Evolutionary conservation across 2,113 vertebrate species (phyloP).

Genomic region (Delphinapterus leucas): DNA sequence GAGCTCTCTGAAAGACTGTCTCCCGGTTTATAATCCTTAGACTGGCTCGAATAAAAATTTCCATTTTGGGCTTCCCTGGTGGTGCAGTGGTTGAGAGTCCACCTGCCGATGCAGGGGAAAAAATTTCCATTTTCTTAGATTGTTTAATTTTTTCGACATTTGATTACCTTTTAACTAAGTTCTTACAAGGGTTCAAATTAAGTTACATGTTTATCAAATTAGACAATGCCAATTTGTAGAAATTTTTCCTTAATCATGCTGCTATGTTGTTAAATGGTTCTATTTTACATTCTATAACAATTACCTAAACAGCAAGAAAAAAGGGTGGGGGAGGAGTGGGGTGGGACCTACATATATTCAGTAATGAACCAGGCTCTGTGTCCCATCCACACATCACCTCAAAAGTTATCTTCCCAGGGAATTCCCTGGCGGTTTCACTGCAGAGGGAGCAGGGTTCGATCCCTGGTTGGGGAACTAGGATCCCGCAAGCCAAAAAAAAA

Average conservation of each 20-base stretch:
- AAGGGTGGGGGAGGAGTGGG: accelerated
- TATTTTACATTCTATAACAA: neutral
- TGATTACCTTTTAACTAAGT: neutral
- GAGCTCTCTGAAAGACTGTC: neutral
- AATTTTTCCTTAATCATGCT: neutral
- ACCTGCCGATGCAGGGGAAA: no score
- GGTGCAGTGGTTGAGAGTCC: no score
- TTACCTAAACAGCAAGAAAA: neutral
- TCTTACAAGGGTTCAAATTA: neutral
- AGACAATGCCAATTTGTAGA: neutral
- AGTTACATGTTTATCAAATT: constrained; percentile 7
- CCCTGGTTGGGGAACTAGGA: no score
- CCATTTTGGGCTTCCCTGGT: no score
- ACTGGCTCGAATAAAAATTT: neutral
- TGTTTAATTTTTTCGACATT: neutral
- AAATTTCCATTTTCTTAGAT: neutral
- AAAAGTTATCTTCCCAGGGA: neutral
- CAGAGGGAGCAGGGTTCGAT: no score
- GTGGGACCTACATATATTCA: neutral
- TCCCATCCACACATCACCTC: neutral
- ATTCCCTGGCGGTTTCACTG: no score
- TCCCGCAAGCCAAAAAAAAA: no score
- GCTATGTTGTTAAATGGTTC: neutral
- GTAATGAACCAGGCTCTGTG: neutral
- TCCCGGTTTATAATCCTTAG: neutral